Conservation (phyloP, 2,113 vertebrate genomes). For the Lepus timidus region DNA sequence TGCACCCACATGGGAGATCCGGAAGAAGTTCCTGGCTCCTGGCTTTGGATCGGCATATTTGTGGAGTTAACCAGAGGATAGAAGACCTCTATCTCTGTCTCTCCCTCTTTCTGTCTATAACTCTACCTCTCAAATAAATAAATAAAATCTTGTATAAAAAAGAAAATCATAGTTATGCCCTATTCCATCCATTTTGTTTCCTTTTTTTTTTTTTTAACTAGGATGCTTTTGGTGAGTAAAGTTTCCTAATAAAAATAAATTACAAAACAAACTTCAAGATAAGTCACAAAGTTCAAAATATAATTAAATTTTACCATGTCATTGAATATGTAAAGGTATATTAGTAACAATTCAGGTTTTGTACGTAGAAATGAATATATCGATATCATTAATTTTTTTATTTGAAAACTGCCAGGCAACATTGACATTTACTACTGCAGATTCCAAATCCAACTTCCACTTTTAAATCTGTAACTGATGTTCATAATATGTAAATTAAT, state of each 20-base stretch:
- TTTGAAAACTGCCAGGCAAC: neutral
- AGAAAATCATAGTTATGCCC: no score
- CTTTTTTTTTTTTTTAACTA: no score
- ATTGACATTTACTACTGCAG: neutral
- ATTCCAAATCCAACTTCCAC: neutral
- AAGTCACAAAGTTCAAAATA: slow-evolving; percentile 15
- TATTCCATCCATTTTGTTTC: neutral
- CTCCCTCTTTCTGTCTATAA: no score
- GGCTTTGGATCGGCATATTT: no score
- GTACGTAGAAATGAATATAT: neutral
- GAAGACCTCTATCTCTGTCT: no score
- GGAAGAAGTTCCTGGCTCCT: no score
- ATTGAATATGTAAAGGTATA: neutral
- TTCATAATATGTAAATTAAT: neutral
- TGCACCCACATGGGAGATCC: no score
- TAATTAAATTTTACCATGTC: neutral
- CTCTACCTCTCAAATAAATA: no score
- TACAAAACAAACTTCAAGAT: neutral
- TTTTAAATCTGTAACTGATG: neutral
- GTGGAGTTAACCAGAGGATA: no score
- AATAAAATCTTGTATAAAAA: no score
- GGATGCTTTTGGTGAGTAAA: neutral
- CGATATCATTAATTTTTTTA: neutral
- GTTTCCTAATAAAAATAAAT: slow-evolving; percentile 19
- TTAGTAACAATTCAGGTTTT: neutral